Percentiles rank a stretch among this genome's conserved stretches.
phyloP scores from a whole-genome alignment of 2,888 invertebrate species.

The Agelastica alni region DNA sequence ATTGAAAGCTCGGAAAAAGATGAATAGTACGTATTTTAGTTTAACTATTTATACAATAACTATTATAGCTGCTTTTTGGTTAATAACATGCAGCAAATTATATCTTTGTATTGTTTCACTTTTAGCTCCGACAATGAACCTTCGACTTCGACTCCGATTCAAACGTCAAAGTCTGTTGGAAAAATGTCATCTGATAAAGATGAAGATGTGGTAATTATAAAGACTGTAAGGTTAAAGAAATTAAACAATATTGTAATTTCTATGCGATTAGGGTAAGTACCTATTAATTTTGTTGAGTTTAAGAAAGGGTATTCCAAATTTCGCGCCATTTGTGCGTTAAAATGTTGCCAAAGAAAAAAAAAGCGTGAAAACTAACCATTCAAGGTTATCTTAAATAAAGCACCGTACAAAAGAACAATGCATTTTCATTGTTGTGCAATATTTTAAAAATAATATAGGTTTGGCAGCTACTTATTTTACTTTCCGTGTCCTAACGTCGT shows the following conservation, averaged over 20 bases:
- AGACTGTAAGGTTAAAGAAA: slow-evolving; percentile 14
- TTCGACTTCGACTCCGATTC: neutral
- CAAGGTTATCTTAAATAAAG: no score
- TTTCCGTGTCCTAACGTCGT: no score
- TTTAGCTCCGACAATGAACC: slow-evolving; percentile 7
- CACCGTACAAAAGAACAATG: no score
- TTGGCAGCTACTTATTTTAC: no score
- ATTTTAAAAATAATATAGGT: no score
- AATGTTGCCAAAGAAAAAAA: no score
- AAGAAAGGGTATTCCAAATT: no score
- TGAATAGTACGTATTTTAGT: neutral
- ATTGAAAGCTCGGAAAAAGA: slow-evolving; percentile 12
- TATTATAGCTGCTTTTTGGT: neutral
- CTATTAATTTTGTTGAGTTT: no score
- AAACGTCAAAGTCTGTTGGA: neutral
- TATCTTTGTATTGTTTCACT: neutral
- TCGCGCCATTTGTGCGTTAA: no score
- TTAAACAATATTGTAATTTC: slow-evolving; percentile 15
- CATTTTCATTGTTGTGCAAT: no score
- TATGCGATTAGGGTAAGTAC: slow-evolving; percentile 52
- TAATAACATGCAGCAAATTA: neutral
- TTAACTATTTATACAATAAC: neutral
- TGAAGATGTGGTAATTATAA: slow-evolving; percentile 13
- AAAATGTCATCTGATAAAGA: neutral
- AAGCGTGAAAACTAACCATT: no score